Evolutionary conservation across 2,888 invertebrate genomes (phyloP).

Genomic region (Caenorhabditis sp.): DNA sequence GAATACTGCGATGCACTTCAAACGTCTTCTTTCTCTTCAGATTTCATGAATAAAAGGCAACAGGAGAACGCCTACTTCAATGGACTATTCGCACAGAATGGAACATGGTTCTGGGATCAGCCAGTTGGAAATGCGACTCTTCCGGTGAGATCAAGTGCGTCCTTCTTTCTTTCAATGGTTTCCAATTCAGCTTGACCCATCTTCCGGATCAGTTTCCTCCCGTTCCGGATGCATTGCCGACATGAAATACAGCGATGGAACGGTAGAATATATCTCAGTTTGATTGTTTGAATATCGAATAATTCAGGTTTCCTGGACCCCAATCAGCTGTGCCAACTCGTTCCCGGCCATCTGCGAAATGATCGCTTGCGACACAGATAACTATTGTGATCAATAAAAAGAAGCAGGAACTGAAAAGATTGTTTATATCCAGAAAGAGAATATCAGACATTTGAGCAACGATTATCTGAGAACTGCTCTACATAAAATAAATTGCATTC

Average conservation of each 20-base stretch:
- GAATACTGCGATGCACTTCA: too few relatives aligned
- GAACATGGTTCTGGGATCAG: constrained; percentile 29
- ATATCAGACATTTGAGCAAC: too few relatives aligned
- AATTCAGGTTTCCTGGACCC: constrained; percentile 27
- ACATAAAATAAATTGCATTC: too few relatives aligned
- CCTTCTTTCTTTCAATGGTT: too few relatives aligned
- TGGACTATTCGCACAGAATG: constrained; percentile 12
- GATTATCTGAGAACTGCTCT: too few relatives aligned
- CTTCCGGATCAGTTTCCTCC: constrained; percentile 10
- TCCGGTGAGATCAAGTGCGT: constrained; percentile 14
- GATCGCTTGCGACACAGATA: constrained; percentile 27
- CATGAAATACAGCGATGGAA: constrained; percentile 18
- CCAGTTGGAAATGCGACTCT: constrained; percentile 5
- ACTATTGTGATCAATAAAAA: constrained; percentile 19
- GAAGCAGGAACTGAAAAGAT: too few relatives aligned
- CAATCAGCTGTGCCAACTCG: constrained; percentile 19
- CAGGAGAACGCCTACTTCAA: constrained; percentile 9
- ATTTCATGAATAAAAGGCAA: constrained; percentile 8
- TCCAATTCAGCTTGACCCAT: constrained; percentile 36
- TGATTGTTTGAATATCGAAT: too few relatives aligned
- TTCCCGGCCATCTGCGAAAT: constrained; percentile 26
- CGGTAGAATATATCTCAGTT: too few relatives aligned
- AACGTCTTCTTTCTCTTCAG: background rate
- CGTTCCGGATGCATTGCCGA: constrained; percentile 19
- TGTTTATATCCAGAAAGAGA: too few relatives aligned